Evolutionary conservation across 1,140 invertebrate genomes (phyloP), one percentile per base, ranked within the genome.

Genomic region (Trachymyrmex cornetzi): DNA sequence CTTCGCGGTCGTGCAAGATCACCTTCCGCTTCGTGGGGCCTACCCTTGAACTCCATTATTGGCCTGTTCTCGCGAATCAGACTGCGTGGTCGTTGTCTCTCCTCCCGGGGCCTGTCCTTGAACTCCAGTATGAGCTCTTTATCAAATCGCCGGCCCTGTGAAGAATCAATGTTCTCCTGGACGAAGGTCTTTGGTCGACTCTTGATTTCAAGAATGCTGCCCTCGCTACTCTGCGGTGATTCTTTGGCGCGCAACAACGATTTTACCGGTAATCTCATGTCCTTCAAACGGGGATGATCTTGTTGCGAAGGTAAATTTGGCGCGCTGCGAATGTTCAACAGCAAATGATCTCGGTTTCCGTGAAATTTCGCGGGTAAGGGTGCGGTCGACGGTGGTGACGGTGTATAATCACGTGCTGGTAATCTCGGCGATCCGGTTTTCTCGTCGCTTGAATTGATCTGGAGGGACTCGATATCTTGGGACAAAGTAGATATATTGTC

Each of bases 301-400:
- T 96, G 97, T 16, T 96, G 96, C n/a, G 96, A 96, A 1, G 97
- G 97, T 85, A 98, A 91, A 93, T 98, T 97, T 0, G 97, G 97
- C 1, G 97, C 97, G 93, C 97, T 98, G 88, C 96, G 96, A 53
- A 98, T 97, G 90, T 97, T 97, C 92, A 97, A 97, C 96, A 97
- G 96, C 57, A 96, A 96, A 89, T 96, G 96, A 55, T 97, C 96
- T 88, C 97, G 96, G 91, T 97, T 97, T 38, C 96, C 96, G 90
- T 97, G 97, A 95, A 98, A 98, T 94, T 98, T 98, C 82, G 97
- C 96, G 2, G 97, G 97, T 84, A 98, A 94, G 19, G 97, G 97
- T 1, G 97, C 97, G 16, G 97, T 98, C 30, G 97, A 98, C 27
- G 97, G 97, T 22, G 97, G 97, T 16, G 97, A 97, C 11, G 97